Evolutionary conservation across 2,797 vertebrate genomes (phyloP), one percentile per base, ranked within the genome.

Genomic region (Sebastes trivittatus): DNA sequence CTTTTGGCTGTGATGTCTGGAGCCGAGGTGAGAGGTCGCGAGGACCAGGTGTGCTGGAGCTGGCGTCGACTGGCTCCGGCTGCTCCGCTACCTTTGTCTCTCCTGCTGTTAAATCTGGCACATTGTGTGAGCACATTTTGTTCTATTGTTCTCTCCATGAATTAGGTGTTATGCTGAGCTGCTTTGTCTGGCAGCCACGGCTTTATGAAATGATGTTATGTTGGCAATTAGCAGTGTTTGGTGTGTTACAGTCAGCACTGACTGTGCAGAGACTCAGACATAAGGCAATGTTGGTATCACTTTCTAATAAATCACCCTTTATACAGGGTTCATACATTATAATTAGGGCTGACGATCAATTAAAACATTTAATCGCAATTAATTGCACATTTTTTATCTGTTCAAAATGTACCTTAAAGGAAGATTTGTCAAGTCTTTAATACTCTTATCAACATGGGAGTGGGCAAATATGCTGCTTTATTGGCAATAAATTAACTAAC

Each of bases 41-140:
- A 34, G 74, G 88, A 91, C 83, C 92, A 93, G 92, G 93, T 94
- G 93, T 86, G 87, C 71, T 20, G 69, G 72, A 84, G 78, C 80
- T 85, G 87, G 85, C 84, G 55, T 72, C 30, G 20, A 75, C 80
- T 58, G 42, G 65, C 36, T 68, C 72, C 56, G 73, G 46, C 84
- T 58, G 84, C 80, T 78, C 46, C 0, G 34, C 77, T 91, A 80
- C 86, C 79, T 90, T 90, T 78, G 83, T 84, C 54, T 77, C 80
- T 78, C 78, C 79, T 34, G 72, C 84, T 81, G 88, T 82, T 86
- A 75, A 20, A 69, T 85, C 84, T 87, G 90, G 89, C 87, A 71
- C 11, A 2, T 13, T 3, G 68, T 6, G 6, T 46, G 42, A 80
- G 86, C 76, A 88, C 82, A 85, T 88, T 89, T 81, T 82, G 80